These are phyloP conservation scores for Barypeithes pellucidus DNA, from an alignment of 2,888 invertebrate genomes.

Conservation along the genomic window DNA sequence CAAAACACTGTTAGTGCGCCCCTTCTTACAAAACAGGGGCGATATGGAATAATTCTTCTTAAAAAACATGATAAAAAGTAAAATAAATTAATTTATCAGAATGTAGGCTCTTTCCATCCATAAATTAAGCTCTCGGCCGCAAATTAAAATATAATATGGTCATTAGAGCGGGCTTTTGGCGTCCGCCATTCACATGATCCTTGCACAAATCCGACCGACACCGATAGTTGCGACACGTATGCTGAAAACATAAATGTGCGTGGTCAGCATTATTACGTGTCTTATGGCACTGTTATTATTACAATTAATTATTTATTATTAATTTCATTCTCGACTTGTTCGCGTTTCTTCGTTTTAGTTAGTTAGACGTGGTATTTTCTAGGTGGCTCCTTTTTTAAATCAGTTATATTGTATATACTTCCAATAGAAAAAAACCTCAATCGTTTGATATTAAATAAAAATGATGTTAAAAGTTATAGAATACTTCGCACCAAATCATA, in stretches of 20 bases:
- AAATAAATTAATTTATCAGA: background rate
- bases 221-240: slow-evolving; percentile 42
- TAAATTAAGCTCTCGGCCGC: slow-evolving; percentile 18
- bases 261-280: slow-evolving; percentile 39
- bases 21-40: no score
- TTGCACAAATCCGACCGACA: slow-evolving; percentile 20
- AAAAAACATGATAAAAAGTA: background rate
- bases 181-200: slow-evolving; percentile 28
- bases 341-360: no score
- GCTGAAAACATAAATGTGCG: slow-evolving; percentile 46
- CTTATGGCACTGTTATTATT: slow-evolving; percentile 34
- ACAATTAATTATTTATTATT: slow-evolving; percentile 32
- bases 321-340: slow-evolving; percentile 2
- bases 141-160: slow-evolving; percentile 39
- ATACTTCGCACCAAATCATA: slow-evolving; percentile 7
- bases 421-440: no score
- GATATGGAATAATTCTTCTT: no score
- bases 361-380: no score
- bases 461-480: background rate
- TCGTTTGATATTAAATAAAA: no score
- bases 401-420: no score
- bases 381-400: no score
- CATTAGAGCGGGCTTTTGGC: slow-evolving; percentile 34
- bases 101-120: background rate
- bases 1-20: no score